phyloP scores from a whole-genome alignment of 2,888 invertebrate species.

The Epinotia demarniana region DNA sequence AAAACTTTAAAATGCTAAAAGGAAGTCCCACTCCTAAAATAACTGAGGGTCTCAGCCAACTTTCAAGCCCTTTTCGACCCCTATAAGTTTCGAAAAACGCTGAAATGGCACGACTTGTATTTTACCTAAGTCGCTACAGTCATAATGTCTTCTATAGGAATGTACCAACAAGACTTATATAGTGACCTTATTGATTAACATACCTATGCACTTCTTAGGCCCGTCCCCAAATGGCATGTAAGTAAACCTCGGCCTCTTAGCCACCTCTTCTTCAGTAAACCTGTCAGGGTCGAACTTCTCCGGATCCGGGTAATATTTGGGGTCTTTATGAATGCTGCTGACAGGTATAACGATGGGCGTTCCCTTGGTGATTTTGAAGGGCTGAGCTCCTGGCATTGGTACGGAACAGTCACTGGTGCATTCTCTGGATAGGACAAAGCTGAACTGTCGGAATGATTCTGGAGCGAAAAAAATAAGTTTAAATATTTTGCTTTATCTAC shows the following conservation, averaged over 20 bases:
- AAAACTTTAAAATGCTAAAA: too few relatives aligned
- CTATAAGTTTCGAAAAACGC: too few relatives aligned
- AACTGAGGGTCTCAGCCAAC: too few relatives aligned
- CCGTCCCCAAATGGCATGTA: constrained; percentile 71
- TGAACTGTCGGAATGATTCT: constrained; percentile 60
- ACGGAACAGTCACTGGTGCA: constrained; percentile 54
- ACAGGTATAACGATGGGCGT: constrained; percentile 63
- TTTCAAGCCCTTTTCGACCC: too few relatives aligned
- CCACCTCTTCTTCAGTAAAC: constrained; percentile 67
- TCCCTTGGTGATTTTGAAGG: constrained; percentile 46
- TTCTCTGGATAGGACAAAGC: constrained; percentile 53
- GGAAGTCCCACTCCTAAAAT: too few relatives aligned
- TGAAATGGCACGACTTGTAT: too few relatives aligned
- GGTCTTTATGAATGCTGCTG: constrained; percentile 71
- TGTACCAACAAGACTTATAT: too few relatives aligned
- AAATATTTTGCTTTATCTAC: not conserved
- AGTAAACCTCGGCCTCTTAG: constrained; percentile 53
- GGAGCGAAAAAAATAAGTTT: constrained; percentile 18
- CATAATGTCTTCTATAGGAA: too few relatives aligned
- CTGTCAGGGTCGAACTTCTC: constrained; percentile 81
- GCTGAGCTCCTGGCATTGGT: constrained; percentile 42
- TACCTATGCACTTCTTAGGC: constrained; percentile 68
- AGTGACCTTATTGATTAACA: not conserved
- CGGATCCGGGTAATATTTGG: constrained; percentile 76
- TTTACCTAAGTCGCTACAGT: too few relatives aligned